Evolutionary conservation across 1,140 invertebrate genomes (phyloP), one percentile per base, ranked within the genome.

Genomic region (Drosophila murphyi): DNA sequence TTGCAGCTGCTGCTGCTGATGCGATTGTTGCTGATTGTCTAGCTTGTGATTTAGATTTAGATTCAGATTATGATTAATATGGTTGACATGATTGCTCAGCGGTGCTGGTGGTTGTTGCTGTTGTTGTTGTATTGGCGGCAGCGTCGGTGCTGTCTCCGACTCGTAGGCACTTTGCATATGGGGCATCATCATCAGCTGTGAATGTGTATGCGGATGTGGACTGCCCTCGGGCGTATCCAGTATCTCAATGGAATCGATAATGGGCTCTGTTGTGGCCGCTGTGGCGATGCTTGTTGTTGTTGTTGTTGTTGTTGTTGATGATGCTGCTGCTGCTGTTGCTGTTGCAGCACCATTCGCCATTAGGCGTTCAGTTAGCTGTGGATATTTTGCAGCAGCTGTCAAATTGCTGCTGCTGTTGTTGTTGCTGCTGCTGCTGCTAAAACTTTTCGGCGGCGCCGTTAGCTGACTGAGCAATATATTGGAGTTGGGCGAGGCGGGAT

Each of bases 241-340:
- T 35, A 92, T 92, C 65, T 92, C 91, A 60, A 92, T 92, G 32
- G 91, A 91, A 62, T 92, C 91, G 29, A 91, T 87, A 12, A 88
- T 78, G 2, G 79, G 52, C 64, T 56, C 67, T 4, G 69, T 7
- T 45, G 52, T 39, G 2, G 45, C 7, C 3, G 39, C 32, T 2
- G 61, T 51, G 31, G 47, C 20, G 34, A 29, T 43, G 7, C 41
- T 1, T 8, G 62, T 28, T 51, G 62, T 29, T 48, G 37, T n/a
- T n/a, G n/a, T n/a, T n/a, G n/a, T 1, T 8, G 62, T 28, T 51
- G 62, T 39, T 45, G 32, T 2, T 8, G 57, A 8, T 48, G 56
- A 5, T 55, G 41, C 39, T 28, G 31, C 37, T 59, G 39, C 37
- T 3, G 43, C 75, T 5, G 37, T 51, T 77, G 2, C 29, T 43